Conservation (phyloP, 2,113 vertebrate species). For the Perca schrenkii region DNA sequence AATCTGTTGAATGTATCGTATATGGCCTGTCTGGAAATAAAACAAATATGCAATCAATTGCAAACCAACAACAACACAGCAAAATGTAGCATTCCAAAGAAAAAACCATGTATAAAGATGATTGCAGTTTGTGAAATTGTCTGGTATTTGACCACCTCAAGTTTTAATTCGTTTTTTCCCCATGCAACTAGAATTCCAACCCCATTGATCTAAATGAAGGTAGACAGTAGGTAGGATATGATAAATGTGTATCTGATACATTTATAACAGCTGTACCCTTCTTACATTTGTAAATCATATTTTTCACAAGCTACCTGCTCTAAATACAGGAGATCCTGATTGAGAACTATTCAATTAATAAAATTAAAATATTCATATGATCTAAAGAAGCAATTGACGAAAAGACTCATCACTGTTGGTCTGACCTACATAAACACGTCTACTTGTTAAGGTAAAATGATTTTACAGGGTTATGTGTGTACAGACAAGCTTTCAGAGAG, state of each 20-base stretch:
- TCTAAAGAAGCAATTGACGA: not conserved
- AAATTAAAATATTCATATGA: not conserved
- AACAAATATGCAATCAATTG: not conserved
- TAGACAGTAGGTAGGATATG: not conserved
- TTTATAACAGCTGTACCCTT: not conserved
- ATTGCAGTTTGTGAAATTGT: not conserved
- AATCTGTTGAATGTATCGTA: conserved; percentile 96
- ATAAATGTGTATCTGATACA: not conserved
- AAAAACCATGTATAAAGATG: not conserved
- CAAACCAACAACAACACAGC: no score
- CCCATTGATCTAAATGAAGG: not conserved
- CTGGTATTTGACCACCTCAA: not conserved
- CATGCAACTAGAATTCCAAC: not conserved
- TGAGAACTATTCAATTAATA: not conserved
- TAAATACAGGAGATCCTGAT: not conserved
- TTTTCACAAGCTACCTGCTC: not conserved
- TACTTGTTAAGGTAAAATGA: not conserved
- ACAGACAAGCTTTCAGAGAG: not conserved
- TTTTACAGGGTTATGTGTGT: not conserved
- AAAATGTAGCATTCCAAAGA: not conserved
- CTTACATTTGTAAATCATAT: not conserved
- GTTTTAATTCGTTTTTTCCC: not conserved
- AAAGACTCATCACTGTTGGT: not conserved
- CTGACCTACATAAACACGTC: not conserved
- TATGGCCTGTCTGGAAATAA: conserved; percentile 90